phyloP scores from a whole-genome alignment of 2,113 vertebrate genomes.

The Eudyptes chrysolophus region DNA sequence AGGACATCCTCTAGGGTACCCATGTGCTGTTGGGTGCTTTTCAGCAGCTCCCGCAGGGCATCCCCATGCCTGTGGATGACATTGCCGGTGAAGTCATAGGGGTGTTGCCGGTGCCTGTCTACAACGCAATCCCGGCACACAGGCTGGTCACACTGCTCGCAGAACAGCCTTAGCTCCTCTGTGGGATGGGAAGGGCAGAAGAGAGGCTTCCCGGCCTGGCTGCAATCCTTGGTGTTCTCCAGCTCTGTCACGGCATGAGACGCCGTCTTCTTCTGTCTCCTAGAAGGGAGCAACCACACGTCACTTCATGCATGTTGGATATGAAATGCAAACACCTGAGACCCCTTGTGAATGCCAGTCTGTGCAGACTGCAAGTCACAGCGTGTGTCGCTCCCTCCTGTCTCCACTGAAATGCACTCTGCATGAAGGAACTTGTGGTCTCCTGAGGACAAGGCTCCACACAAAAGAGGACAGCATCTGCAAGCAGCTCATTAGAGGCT shows the following conservation, averaged over 20 bases:
- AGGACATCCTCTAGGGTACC: slow-evolving; percentile 75
- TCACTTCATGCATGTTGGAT: not conserved
- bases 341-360: not conserved
- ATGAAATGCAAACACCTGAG: not conserved
- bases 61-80: slow-evolving; percentile 80
- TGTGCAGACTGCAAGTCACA: not conserved
- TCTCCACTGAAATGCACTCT: not conserved
- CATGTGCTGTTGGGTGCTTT: slow-evolving; percentile 75
- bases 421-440: not conserved
- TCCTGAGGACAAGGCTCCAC: not conserved
- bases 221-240: slow-evolving; percentile 75
- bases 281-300: slow-evolving; percentile 43
- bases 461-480: not conserved
- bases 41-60: slow-evolving; percentile 78
- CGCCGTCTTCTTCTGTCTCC: slow-evolving; percentile 88
- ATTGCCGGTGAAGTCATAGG: slow-evolving; percentile 68
- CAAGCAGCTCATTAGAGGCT: not conserved
- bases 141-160: slow-evolving; percentile 83
- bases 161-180: slow-evolving; percentile 89
- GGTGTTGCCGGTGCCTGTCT: slow-evolving; percentile 82
- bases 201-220: slow-evolving; percentile 72
- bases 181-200: slow-evolving; percentile 82
- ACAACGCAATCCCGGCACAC: slow-evolving; percentile 84
- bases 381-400: not conserved
- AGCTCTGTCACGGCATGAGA: slow-evolving; percentile 78